Evolutionary conservation across 2,113 vertebrate species (phyloP).

Genomic region (Psammodynastes pulverulentus): DNA sequence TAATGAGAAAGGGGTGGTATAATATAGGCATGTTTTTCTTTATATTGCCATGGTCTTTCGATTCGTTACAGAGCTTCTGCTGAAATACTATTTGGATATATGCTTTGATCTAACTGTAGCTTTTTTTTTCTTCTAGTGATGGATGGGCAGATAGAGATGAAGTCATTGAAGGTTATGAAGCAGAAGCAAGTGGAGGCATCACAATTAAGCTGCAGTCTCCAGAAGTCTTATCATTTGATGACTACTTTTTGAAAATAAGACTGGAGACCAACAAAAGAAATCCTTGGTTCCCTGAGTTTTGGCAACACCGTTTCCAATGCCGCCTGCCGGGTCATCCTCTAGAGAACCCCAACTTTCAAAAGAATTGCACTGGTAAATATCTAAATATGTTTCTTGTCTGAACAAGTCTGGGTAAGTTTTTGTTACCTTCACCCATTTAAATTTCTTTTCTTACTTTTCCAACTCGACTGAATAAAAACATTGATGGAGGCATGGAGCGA

Average conservation of each 20-base stretch:
- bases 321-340: slow-evolving; percentile 84
- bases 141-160: slow-evolving; percentile 98
- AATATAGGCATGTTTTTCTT: neutral
- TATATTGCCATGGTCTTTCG: neutral
- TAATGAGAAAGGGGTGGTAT: neutral
- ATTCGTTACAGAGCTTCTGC: neutral
- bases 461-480: neutral
- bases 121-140: slow-evolving; percentile 75
- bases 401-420: neutral
- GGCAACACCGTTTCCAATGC: slow-evolving; percentile 98
- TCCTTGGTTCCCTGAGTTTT: slow-evolving; percentile 97
- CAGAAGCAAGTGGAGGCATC: slow-evolving; percentile 94
- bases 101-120: neutral
- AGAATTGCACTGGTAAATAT: slow-evolving; percentile 86
- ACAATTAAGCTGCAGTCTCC: slow-evolving; percentile 96
- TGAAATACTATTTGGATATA: neutral
- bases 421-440: neutral
- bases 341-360: slow-evolving; percentile 91
- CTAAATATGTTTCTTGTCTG: neutral
- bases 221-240: slow-evolving; percentile 88
- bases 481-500: neutral
- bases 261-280: slow-evolving; percentile 91
- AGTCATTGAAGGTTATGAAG: slow-evolving; percentile 95
- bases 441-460: neutral
- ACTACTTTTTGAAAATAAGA: slow-evolving; percentile 92